phyloP scores from a whole-genome alignment of 2,888 invertebrate genomes.

The Creontiades dilutus region DNA sequence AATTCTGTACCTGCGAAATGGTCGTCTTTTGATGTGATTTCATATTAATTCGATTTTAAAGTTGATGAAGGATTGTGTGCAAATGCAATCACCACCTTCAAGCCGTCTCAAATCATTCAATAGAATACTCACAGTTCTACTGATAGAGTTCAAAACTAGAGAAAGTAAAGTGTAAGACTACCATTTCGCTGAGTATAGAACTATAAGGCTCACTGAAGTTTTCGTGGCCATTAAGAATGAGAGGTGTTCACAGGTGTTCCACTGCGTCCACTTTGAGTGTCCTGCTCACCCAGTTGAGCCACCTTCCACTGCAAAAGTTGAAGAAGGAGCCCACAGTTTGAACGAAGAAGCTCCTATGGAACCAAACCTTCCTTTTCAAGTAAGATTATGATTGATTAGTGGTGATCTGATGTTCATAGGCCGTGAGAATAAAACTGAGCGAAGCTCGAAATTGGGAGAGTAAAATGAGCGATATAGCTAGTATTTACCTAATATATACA shows the following conservation, averaged over 20 bases:
- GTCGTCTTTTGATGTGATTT: no score
- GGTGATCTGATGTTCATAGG: no score
- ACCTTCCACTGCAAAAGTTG: neutral
- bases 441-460: no score
- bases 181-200: neutral
- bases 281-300: conserved; percentile 80
- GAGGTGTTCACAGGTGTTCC: conserved; percentile 88
- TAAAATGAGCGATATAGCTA: no score
- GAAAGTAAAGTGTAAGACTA: neutral
- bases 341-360: neutral
- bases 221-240: neutral
- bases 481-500: no score
- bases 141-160: neutral
- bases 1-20: no score
- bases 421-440: no score
- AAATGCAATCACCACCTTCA: no score
- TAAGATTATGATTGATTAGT: neutral
- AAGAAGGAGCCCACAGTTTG: neutral
- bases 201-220: neutral
- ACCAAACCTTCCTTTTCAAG: neutral
- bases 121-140: no score
- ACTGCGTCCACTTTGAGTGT: conserved; percentile 98
- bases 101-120: no score
- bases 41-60: no score
- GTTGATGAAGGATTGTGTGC: no score